Conservation (phyloP, 2,797 vertebrate species). For the Mormyrus hasselquistii region DNA sequence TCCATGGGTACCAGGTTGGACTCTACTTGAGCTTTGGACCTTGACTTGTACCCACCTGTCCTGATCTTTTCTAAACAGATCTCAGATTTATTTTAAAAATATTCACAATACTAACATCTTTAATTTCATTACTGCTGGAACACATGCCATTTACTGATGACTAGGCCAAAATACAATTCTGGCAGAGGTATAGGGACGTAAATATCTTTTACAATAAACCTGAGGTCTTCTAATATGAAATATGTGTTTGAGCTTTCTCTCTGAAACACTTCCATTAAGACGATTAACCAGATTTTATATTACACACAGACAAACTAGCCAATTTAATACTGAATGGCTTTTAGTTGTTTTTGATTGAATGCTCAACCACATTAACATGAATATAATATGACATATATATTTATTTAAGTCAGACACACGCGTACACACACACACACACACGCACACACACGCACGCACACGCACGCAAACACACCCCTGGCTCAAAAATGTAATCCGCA, state of each 20-base stretch:
- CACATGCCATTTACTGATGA: not conserved
- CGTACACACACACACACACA: not conserved
- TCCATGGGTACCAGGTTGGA: conserved; percentile 67
- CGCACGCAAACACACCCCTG: too few relatives aligned
- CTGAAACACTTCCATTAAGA: not conserved
- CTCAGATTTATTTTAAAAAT: conserved; percentile 48
- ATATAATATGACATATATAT: not conserved
- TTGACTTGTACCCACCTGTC: conserved; percentile 69
- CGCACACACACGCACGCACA: not conserved
- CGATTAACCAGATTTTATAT: not conserved
- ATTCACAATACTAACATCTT: conserved; percentile 11
- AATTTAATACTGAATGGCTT: not conserved
- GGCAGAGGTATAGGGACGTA: not conserved
- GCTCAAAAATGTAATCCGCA: not conserved
- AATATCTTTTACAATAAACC: conserved; percentile 9
- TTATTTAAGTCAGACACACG: not conserved
- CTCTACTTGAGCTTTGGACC: conserved; percentile 61
- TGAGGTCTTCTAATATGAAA: conserved; percentile 22
- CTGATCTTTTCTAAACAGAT: conserved; percentile 40
- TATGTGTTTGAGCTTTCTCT: conserved; percentile 29
- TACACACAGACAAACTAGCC: not conserved
- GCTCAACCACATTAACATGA: conserved; percentile 25
- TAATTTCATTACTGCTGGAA: not conserved
- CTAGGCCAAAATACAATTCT: not conserved
- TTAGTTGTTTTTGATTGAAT: conserved; percentile 14